Evolutionary conservation across 2,113 vertebrate species (phyloP), one percentile per base, ranked within the genome.

Genomic region (Trogon melanurus): DNA sequence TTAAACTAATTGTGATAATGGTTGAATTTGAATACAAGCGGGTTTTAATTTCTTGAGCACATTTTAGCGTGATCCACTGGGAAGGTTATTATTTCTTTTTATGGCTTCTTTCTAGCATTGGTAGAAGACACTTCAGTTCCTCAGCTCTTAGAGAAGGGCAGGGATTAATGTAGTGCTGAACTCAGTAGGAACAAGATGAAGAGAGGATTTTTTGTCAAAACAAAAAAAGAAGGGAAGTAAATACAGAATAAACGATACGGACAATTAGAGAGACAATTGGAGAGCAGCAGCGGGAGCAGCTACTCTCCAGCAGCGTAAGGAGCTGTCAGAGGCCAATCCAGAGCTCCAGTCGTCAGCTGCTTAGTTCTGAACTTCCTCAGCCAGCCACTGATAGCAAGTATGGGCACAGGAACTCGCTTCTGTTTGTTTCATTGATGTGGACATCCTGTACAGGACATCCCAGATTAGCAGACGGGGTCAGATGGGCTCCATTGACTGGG

Each of bases 21-120:
- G 27, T 65, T 90, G 27, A 9, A 44, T 69, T 79, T 64, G 73
- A 94, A 60, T 67, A 60, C 38, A 78, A 94, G 29, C n/a, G 83
- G 71, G 9, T 58, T 97, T 97, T 88, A 85, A 83, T 96, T 94
- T 93, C 51, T 71, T 79, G 36, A 30, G 47, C 3, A 5, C 17
- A 19, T 83, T 96, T 61, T 89, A 73, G 50, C 1, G 0, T 61
- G 70, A 75, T 0, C 1, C 50, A 30, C 22, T 88, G 5, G 36
- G 4, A 89, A 93, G 9, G 47, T 79, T 84, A 80, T 12, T 50
- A 58, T 18, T 61, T 87, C 17, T 67, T 94, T 89, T 62, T 72
- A 29, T 79, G 89, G 54, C 32, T 91, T 76, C 50, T 91, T 90
- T 89, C 47, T 74, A 95, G 36, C 20, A 6, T 54, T 93, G 60